phyloP scores from a whole-genome alignment of 1,140 invertebrate species.

The Drosophila simulans region DNA sequence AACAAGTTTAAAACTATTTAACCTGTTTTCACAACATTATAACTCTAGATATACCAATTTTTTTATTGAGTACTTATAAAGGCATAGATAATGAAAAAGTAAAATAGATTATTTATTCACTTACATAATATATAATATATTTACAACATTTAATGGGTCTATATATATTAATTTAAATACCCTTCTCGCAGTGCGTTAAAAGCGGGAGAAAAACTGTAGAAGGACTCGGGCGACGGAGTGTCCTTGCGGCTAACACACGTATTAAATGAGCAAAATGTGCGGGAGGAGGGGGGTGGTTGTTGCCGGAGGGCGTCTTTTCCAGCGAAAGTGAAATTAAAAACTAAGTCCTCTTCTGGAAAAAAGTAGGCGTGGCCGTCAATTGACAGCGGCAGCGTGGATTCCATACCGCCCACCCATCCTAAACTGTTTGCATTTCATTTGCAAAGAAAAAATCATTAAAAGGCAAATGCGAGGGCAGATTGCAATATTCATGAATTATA shows the following conservation, averaged over 20 bases:
- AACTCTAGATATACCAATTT: no score
- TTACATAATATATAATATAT: no score
- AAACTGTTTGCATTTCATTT: conserved; percentile 68
- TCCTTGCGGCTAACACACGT: conserved; percentile 63
- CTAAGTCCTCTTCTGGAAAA: conserved; percentile 53
- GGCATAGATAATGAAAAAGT: no score
- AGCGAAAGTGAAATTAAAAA: conserved; percentile 77
- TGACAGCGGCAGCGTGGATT: conserved; percentile 27
- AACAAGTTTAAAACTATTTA: no score
- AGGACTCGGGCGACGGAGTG: conserved; percentile 44
- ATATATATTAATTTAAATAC: neutral
- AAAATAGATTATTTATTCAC: no score
- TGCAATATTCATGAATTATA: no score
- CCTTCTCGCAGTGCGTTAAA: neutral
- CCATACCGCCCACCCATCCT: neutral
- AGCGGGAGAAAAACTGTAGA: neutral
- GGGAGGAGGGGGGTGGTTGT: neutral
- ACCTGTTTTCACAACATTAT: no score
- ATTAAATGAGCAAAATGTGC: conserved; percentile 73
- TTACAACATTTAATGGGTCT: no score
- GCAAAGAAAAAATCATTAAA: conserved; percentile 31
- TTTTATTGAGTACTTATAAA: no score
- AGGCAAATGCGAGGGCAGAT: conserved; percentile 19
- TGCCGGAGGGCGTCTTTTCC: conserved; percentile 15
- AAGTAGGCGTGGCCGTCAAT: conserved; percentile 59